A percentile compares a stretch with the other conserved stretches of the same genome.
phyloP scores from a whole-genome alignment of 2,888 invertebrate species.

The Tanypteryx hageni region DNA sequence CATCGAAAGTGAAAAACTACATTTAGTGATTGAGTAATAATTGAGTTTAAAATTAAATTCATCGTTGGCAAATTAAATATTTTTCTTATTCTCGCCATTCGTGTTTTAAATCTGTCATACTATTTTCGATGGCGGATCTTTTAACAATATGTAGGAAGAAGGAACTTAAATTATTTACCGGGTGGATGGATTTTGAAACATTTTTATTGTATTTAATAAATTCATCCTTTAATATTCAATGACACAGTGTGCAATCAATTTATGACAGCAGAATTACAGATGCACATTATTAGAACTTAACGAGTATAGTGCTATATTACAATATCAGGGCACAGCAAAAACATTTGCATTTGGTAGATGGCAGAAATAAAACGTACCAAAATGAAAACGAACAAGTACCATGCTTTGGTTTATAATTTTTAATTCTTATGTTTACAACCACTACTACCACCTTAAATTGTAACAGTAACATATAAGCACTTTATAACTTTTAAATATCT shows the following conservation, averaged over 20 bases:
- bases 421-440: constrained; percentile 38
- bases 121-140: too few species aligned
- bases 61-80: too few species aligned
- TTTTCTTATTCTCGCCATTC: too few species aligned
- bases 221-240: constrained; percentile 59
- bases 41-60: too few species aligned
- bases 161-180: too few species aligned
- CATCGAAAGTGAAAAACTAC: too few species aligned
- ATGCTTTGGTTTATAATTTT: constrained; percentile 42
- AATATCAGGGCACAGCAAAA: constrained; percentile 61
- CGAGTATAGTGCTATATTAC: constrained; percentile 63
- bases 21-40: too few species aligned
- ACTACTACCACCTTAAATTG: constrained; percentile 32
- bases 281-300: constrained; percentile 59
- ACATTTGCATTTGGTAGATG: constrained; percentile 40
- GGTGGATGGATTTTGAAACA: constrained; percentile 17
- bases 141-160: too few species aligned
- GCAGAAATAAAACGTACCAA: constrained; percentile 27
- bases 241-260: constrained; percentile 58
- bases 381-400: constrained; percentile 25
- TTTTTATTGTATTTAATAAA: constrained; percentile 61
- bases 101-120: too few species aligned
- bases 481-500: not conserved
- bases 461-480: constrained; percentile 40
- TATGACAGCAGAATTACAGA: constrained; percentile 63